These are phyloP conservation scores for Euschistus heros DNA, from an alignment of 1,140 invertebrate species.

Conservation along the genomic window DNA sequence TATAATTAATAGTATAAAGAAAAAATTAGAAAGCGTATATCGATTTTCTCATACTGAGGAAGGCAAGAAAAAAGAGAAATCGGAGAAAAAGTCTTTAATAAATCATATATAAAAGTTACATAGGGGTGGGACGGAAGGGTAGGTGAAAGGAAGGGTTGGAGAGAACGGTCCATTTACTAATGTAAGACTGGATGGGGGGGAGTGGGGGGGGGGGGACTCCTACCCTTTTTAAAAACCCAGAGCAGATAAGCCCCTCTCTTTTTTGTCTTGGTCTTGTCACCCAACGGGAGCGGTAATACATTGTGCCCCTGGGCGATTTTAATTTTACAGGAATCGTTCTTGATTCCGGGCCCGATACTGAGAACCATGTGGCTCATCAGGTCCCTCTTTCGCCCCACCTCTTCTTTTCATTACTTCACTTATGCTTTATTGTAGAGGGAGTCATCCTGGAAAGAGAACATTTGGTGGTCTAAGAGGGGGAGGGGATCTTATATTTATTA, in stretches of 20 bases:
- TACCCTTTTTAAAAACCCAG: slow-evolving; percentile 13
- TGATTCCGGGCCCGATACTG: slow-evolving; percentile 10
- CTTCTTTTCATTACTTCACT: too few species aligned
- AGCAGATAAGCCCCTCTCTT: slow-evolving; percentile 7
- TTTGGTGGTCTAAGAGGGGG: too few species aligned
- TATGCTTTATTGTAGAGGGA: too few species aligned
- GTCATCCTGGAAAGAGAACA: too few species aligned
- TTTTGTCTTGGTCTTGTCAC: slow-evolving; percentile 10
- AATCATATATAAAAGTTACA: slow-evolving; percentile 12
- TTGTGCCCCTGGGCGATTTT: slow-evolving; percentile 9
- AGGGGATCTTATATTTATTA: too few species aligned
- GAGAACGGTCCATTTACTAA: slow-evolving; percentile 12
- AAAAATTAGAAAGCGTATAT: neutral
- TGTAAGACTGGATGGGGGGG: slow-evolving; percentile 8
- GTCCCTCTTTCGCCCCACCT: neutral
- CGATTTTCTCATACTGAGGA: neutral
- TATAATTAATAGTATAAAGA: too few species aligned
- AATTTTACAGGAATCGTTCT: slow-evolving; percentile 14
- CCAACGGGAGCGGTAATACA: slow-evolving; percentile 6
- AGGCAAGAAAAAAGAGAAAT: slow-evolving; percentile 3
- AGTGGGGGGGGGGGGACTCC: neutral
- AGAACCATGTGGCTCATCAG: neutral
- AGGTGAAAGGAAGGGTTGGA: slow-evolving; percentile 3
- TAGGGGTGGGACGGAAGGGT: neutral
- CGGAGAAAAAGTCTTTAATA: slow-evolving; percentile 12